These are phyloP conservation scores for Cladorhizidae sp. DNA, from an alignment of 37 sponge, comb jelly and placozoan species.

Conservation along the genomic window DNA sequence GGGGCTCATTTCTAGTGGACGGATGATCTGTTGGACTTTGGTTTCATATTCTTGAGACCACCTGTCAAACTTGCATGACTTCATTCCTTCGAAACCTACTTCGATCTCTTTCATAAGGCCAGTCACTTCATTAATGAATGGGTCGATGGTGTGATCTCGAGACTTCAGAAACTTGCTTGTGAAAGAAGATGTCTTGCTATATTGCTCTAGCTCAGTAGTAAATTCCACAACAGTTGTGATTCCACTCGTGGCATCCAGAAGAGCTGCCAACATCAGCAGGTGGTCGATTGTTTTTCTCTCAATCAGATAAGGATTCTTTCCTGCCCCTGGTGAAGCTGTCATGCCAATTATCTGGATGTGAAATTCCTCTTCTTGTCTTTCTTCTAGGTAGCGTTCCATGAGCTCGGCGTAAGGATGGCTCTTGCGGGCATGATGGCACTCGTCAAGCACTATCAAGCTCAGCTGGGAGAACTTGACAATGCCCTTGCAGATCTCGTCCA, in stretches of 20 bases:
- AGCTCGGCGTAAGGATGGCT: conserved; percentile 54
- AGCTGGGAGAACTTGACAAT: conserved; percentile 33
- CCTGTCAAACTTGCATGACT: too few species aligned
- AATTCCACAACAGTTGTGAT: conserved; percentile 41
- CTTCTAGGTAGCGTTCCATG: conserved; percentile 55
- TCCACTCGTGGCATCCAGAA: conserved; percentile 74
- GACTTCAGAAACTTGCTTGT: too few species aligned
- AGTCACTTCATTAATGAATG: too few species aligned
- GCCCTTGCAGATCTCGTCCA: conserved; percentile 21
- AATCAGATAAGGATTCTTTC: conserved; percentile 20
- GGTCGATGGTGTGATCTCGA: too few species aligned
- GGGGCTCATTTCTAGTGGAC: too few species aligned
- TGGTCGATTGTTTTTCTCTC: conserved; percentile 29
- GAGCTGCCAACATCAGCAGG: conserved; percentile 61
- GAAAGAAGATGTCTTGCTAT: conserved; percentile 7
- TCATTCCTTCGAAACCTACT: too few species aligned
- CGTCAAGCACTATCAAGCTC: conserved; percentile 82
- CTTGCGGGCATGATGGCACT: conserved; percentile 84
- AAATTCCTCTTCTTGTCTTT: conserved; percentile 10
- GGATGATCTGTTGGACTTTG: too few species aligned
- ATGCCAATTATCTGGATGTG: conserved; percentile 72
- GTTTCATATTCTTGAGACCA: too few species aligned
- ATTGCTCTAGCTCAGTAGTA: conserved; percentile 32
- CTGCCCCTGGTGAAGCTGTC: conserved; percentile 82
- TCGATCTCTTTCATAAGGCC: too few species aligned